These are phyloP conservation scores for Potorous gilbertii DNA, from an alignment of 2,797 vertebrate genomes.

Conservation along the genomic window DNA sequence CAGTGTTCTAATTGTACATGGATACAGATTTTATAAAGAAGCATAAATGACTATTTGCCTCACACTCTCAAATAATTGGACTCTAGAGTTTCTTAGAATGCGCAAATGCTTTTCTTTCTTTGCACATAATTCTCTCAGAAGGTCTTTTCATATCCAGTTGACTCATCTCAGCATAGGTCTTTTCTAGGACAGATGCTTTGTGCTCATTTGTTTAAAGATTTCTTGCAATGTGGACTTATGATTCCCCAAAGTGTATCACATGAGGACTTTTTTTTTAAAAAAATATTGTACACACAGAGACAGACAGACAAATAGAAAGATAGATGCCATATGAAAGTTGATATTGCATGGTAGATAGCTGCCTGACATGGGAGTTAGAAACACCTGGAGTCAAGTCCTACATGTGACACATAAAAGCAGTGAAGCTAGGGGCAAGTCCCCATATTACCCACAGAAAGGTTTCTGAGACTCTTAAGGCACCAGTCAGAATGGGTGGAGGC, in stretches of 20 bases:
- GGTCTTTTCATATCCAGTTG: constrained; percentile 60
- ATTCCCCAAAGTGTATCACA: not conserved
- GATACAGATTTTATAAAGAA: constrained; percentile 70
- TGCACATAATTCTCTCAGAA: constrained; percentile 58
- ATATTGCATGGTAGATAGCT: not conserved
- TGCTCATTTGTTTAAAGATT: constrained; percentile 69
- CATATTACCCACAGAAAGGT: not conserved
- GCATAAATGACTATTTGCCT: constrained; percentile 61
- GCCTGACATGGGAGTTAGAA: not conserved
- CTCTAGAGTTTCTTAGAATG: constrained; percentile 57
- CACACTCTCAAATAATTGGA: constrained; percentile 60
- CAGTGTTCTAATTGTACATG: constrained; percentile 47
- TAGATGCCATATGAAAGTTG: not conserved
- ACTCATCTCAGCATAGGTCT: constrained; percentile 73
- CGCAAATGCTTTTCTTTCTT: constrained; percentile 50
- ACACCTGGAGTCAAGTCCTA: not conserved
- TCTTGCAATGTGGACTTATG: constrained; percentile 35
- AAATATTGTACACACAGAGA: not conserved
- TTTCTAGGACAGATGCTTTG: constrained; percentile 45
- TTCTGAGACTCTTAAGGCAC: not conserved
- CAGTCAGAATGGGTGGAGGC: not conserved
- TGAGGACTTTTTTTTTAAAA: not conserved
- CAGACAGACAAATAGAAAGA: not conserved
- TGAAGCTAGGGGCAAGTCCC: not conserved
- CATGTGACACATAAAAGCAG: not conserved